A percentile compares a stretch with the other conserved stretches of the same genome.
phyloP scores from a whole-genome alignment of 2,888 invertebrate species.

The Agrotis puta region DNA sequence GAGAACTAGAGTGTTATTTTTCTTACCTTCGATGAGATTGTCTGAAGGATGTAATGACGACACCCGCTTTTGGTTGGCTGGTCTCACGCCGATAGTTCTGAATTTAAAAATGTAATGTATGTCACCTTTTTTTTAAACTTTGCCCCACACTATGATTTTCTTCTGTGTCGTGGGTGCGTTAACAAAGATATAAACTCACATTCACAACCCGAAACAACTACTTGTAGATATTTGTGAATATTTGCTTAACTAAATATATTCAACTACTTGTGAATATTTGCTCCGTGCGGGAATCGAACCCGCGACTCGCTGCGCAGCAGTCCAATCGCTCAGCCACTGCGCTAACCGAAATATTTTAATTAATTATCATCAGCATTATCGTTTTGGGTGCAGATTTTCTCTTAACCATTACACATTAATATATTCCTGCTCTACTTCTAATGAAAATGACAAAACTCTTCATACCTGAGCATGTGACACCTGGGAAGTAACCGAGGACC shows the following conservation, averaged over 20 bases:
- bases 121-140: no score
- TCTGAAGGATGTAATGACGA: slow-evolving; percentile 97
- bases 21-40: slow-evolving; percentile 96
- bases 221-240: no score
- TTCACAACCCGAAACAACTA: no score
- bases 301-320: no score
- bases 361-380: not conserved
- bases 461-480: slow-evolving; percentile 84
- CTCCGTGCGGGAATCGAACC: no score
- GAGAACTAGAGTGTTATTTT: slow-evolving; percentile 8
- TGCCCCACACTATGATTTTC: no score
- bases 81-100: slow-evolving; percentile 89
- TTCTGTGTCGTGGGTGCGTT: no score
- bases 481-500: slow-evolving; percentile 87
- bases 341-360: no score
- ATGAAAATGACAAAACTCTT: not conserved
- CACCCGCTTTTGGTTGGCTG: slow-evolving; percentile 94
- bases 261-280: no score
- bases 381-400: not conserved
- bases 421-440: not conserved
- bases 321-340: no score
- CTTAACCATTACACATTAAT: not conserved
- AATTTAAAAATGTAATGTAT: slow-evolving; percentile 59
- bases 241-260: no score
- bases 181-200: no score